Conservation (phyloP, 2,888 invertebrate genomes). For the Pedicia rivosa region DNA sequence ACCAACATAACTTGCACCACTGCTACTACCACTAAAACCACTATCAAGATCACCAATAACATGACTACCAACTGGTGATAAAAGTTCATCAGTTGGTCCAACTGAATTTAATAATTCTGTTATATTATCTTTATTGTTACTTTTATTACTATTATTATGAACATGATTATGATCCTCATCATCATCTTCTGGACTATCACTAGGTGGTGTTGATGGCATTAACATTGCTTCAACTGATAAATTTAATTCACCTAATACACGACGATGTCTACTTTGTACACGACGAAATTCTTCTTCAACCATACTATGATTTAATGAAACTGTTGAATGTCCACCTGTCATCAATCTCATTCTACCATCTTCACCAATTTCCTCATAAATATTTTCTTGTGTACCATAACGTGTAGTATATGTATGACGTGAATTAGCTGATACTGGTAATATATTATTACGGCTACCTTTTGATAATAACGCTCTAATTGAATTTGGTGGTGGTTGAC, state of each 20-base stretch:
- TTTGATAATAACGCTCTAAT: conserved; percentile 27
- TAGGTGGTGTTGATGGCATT: conserved; percentile 55
- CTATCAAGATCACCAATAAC: conserved; percentile 49
- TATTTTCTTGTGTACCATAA: conserved; percentile 36
- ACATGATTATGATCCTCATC: conserved; percentile 12
- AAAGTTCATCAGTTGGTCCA: conserved; percentile 52
- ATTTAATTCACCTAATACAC: conserved; percentile 73
- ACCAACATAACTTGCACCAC: conserved; percentile 64
- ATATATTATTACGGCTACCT: conserved; percentile 23
- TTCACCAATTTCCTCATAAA: conserved; percentile 18
- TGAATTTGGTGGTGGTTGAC: conserved; percentile 27
- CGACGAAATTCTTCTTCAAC: conserved; percentile 71
- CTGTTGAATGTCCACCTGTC: conserved; percentile 37
- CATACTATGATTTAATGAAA: conserved; percentile 51
- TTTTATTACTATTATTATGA: conserved; percentile 4
- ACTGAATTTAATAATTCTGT: conserved; percentile 46
- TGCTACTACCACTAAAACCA: conserved; percentile 69
- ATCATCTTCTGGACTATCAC: conserved; percentile 32
- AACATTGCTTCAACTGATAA: conserved; percentile 80
- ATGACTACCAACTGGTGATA: conserved; percentile 50
- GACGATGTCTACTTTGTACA: conserved; percentile 66
- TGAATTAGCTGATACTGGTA: conserved; percentile 20
- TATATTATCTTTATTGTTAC: conserved; percentile 39
- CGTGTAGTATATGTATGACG: conserved; percentile 56
- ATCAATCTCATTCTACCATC: conserved; percentile 11